These are phyloP conservation scores for Excalfactoria chinensis DNA, from an alignment of 2,113 vertebrate species.

Conservation along the genomic window DNA sequence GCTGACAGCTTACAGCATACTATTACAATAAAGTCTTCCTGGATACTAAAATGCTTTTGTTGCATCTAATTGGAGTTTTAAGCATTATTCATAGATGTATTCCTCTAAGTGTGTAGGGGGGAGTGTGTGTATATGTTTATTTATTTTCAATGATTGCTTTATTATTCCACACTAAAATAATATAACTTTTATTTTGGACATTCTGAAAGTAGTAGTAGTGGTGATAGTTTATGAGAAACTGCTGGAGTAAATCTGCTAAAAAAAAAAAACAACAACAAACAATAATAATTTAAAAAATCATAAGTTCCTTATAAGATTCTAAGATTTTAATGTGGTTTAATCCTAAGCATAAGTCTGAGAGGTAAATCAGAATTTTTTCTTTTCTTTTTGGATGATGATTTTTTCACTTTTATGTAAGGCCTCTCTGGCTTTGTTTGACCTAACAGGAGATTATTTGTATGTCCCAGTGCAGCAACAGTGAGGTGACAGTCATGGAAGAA, in stretches of 20 bases:
- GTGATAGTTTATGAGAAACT: background rate
- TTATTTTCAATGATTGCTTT: background rate
- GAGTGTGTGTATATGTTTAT: too few species aligned
- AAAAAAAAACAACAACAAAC: too few species aligned
- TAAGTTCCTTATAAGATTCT: background rate
- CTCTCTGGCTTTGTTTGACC: background rate
- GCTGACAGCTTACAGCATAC: background rate
- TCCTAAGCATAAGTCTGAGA: background rate
- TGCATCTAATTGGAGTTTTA: background rate
- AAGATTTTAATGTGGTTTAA: background rate
- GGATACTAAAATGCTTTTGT: background rate
- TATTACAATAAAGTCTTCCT: background rate
- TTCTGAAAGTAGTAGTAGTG: background rate
- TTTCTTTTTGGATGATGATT: background rate
- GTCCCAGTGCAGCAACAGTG: background rate
- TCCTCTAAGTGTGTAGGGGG: background rate
- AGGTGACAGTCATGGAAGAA: background rate
- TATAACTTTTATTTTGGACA: background rate
- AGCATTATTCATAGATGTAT: background rate
- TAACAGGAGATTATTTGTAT: background rate
- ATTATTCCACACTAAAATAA: background rate
- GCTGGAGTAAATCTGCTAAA: accelerated
- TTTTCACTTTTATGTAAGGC: background rate
- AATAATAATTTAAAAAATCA: too few species aligned
- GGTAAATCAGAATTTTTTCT: background rate